Percentiles rank a stretch among this genome's conserved stretches.
Conservation (phyloP, 2,113 vertebrate genomes). For the Catharus fuscescens region DNA sequence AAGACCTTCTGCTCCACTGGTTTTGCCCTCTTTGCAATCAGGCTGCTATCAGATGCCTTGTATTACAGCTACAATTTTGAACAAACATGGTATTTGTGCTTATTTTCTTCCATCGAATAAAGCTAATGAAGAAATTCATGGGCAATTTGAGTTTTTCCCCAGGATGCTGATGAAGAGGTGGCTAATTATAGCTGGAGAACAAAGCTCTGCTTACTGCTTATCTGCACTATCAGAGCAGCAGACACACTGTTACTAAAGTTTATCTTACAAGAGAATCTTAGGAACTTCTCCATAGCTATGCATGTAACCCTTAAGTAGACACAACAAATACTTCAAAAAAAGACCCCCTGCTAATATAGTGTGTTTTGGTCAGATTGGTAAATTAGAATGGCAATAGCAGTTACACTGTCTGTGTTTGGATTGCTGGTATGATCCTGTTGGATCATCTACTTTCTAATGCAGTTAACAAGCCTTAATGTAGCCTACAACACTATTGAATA, state of each 20-base stretch:
- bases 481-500: background rate
- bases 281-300: background rate
- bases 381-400: background rate
- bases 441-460: background rate
- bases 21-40: background rate
- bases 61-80: background rate
- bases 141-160: background rate
- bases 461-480: background rate
- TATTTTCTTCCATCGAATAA: background rate
- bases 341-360: background rate
- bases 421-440: background rate
- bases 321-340: background rate
- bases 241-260: background rate
- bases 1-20: background rate
- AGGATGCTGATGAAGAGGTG: background rate
- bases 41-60: background rate
- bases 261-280: background rate
- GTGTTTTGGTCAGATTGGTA: background rate
- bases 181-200: background rate
- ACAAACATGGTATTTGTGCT: background rate
- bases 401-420: background rate
- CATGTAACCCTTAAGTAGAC: fast-evolving
- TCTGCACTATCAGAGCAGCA: background rate
- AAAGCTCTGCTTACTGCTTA: background rate
- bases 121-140: background rate